phyloP scores from a whole-genome alignment of 1,140 invertebrate species.

The Drosophila pruinosa region DNA sequence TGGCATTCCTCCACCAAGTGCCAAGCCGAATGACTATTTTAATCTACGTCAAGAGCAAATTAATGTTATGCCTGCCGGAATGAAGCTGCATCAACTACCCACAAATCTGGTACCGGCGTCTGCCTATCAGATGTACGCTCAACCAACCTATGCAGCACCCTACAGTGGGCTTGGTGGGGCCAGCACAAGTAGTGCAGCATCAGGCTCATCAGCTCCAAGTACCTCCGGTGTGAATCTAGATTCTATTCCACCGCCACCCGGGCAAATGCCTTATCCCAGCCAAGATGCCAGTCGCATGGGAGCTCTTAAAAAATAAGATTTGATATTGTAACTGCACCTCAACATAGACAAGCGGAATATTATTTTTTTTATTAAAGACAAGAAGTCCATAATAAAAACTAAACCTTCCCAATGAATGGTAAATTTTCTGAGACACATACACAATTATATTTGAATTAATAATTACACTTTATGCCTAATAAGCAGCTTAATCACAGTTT shows the following conservation, averaged over 20 bases:
- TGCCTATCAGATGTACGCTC: slow-evolving; percentile 85
- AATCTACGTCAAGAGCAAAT: slow-evolving; percentile 87
- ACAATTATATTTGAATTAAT: slow-evolving; percentile 28
- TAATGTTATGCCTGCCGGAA: slow-evolving; percentile 84
- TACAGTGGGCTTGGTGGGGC: slow-evolving; percentile 70
- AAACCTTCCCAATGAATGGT: background rate
- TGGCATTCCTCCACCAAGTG: slow-evolving; percentile 89
- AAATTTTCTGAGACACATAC: slow-evolving; percentile 1
- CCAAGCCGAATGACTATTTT: slow-evolving; percentile 89
- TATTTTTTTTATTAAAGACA: background rate
- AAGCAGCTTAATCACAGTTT: slow-evolving; percentile 59
- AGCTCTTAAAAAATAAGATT: slow-evolving; percentile 10
- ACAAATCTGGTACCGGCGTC: slow-evolving; percentile 85
- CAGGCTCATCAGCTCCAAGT: slow-evolving; percentile 28
- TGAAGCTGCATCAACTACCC: slow-evolving; percentile 82
- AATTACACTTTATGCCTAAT: slow-evolving; percentile 41
- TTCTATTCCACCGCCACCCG: slow-evolving; percentile 84
- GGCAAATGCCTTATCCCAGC: slow-evolving; percentile 94
- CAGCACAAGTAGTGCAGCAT: slow-evolving; percentile 83
- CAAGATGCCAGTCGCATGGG: slow-evolving; percentile 89
- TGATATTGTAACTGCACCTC: background rate
- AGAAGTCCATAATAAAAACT: background rate
- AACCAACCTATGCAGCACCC: slow-evolving; percentile 84
- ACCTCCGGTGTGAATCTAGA: slow-evolving; percentile 59
- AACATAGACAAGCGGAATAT: background rate